phyloP scores from a whole-genome alignment of 2,797 vertebrate genomes.

The Hoplostethus atlanticus region DNA sequence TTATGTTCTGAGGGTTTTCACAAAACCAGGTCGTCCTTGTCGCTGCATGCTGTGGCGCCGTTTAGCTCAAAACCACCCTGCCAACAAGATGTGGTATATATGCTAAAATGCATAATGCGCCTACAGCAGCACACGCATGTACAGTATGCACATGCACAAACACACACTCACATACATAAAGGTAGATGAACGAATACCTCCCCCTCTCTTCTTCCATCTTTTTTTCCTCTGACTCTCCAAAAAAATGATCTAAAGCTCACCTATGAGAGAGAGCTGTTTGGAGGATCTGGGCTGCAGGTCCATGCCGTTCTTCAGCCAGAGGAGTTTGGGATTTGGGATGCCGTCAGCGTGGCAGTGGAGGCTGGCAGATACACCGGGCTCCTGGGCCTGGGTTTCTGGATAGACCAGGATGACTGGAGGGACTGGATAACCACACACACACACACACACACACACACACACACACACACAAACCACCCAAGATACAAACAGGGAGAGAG shows the following conservation, averaged over 20 bases:
- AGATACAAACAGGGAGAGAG: slow-evolving; percentile 56
- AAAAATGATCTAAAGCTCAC: slow-evolving; percentile 78
- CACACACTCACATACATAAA: background rate
- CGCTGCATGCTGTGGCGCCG: slow-evolving; percentile 3
- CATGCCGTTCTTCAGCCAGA: slow-evolving; percentile 97
- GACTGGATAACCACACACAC: slow-evolving; percentile 80
- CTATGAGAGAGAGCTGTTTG: slow-evolving; percentile 92
- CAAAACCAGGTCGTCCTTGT: background rate
- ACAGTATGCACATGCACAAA: background rate
- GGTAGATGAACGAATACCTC: too few species aligned
- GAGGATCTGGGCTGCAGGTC: slow-evolving; percentile 88
- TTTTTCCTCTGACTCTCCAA: background rate
- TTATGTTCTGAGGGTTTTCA: slow-evolving; percentile 11
- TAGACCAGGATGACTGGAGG: slow-evolving; percentile 97
- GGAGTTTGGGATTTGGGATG: slow-evolving; percentile 92
- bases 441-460: slow-evolving; percentile 6
- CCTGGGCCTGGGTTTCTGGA: slow-evolving; percentile 96
- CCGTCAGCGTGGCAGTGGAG: slow-evolving; percentile 94
- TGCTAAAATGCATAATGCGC: slow-evolving; percentile 1
- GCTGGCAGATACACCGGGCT: slow-evolving; percentile 93
- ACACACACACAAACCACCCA: slow-evolving; percentile 42
- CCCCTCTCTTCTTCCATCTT: background rate
- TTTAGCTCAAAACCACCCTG: slow-evolving; percentile 1
- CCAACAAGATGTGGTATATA: slow-evolving; percentile 7
- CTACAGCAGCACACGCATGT: slow-evolving; percentile 8